Percentiles rank a stretch among this genome's conserved stretches.
Conservation (phyloP, 2,797 vertebrate genomes). For the Delichon dasypus region DNA sequence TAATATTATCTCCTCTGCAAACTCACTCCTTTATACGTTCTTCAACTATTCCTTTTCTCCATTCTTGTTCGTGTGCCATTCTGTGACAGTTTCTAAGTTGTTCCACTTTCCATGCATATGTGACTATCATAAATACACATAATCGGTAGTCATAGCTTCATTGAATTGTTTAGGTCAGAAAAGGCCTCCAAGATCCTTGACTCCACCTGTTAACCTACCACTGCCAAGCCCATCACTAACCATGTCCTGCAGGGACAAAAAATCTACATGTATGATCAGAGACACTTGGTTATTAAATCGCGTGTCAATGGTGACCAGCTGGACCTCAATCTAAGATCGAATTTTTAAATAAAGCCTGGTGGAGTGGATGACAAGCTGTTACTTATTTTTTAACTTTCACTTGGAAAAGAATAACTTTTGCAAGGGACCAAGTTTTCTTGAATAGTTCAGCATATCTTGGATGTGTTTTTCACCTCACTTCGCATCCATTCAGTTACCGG, state of each 20-base stretch:
- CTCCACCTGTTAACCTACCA: fast-evolving
- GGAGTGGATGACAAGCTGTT: background rate
- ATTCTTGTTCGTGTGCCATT: fast-evolving
- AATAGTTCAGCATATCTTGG: background rate
- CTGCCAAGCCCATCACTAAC: background rate
- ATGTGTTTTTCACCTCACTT: background rate
- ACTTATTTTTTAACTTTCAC: background rate
- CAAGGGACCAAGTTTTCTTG: background rate
- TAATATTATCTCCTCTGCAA: background rate
- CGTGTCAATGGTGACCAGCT: no score
- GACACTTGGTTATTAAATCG: background rate
- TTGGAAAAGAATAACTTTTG: background rate
- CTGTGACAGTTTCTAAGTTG: background rate
- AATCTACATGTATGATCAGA: background rate
- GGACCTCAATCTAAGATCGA: background rate
- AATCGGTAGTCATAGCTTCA: background rate
- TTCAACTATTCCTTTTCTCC: background rate
- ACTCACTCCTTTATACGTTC: background rate
- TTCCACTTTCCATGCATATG: fast-evolving
- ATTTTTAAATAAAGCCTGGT: background rate
- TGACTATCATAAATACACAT: background rate
- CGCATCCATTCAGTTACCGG: background rate
- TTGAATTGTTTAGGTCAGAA: background rate
- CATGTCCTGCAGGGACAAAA: background rate
- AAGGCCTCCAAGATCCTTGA: background rate